These are phyloP conservation scores for Parthenolecanium corni DNA, from an alignment of 2,888 invertebrate genomes.

Conservation along the genomic window DNA sequence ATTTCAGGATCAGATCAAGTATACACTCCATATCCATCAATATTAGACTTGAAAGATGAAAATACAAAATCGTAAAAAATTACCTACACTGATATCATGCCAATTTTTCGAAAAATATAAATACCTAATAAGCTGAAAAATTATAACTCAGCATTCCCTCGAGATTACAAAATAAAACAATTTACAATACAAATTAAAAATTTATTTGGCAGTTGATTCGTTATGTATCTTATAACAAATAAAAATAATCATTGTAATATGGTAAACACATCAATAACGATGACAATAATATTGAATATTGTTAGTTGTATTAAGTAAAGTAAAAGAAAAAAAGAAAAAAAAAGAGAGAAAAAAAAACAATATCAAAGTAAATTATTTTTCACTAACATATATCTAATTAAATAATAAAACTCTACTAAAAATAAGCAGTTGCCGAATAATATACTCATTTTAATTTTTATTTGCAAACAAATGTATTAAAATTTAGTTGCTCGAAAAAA, in stretches of 20 bases:
- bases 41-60: too few relatives aligned
- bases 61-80: too few relatives aligned
- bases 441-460: too few relatives aligned
- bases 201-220: conserved; percentile 23
- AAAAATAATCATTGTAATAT: conserved; percentile 13
- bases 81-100: too few relatives aligned
- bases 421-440: neutral
- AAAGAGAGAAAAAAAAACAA: neutral
- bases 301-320: conserved; percentile 12
- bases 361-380: conserved; percentile 14
- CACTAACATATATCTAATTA: neutral
- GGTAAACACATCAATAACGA: conserved; percentile 20
- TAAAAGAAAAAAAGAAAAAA: neutral
- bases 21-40: too few relatives aligned
- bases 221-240: conserved; percentile 18
- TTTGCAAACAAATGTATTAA: too few relatives aligned
- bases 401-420: conserved; percentile 2
- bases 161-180: too few relatives aligned
- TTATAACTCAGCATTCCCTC: too few relatives aligned
- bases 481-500: too few relatives aligned
- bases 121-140: too few relatives aligned
- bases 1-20: too few relatives aligned
- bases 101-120: too few relatives aligned
- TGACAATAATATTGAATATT: conserved; percentile 17
- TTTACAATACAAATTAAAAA: conserved; percentile 3